Conservation (phyloP, 2,797 vertebrate genomes). For the Sphenopsis melanotis region DNA sequence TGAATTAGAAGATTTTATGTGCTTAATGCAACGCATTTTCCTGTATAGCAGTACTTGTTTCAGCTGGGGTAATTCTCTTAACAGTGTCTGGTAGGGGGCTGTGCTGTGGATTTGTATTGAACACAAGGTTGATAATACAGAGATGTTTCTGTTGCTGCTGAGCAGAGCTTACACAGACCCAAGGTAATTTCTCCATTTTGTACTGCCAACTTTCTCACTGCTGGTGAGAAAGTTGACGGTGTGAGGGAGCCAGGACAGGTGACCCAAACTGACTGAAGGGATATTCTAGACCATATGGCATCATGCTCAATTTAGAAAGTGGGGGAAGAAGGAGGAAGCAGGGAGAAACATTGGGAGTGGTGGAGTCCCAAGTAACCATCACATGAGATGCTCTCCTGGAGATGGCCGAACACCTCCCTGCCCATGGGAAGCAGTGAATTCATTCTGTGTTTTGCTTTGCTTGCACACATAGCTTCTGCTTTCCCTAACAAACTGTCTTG, state of each 20-base stretch:
- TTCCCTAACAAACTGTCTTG: not conserved
- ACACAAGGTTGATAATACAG: accelerated
- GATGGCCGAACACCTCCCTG: not conserved
- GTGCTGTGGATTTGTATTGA: not conserved
- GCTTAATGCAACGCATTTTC: not conserved
- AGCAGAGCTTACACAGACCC: not conserved
- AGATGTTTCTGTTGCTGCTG: not conserved
- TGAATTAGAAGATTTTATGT: not conserved
- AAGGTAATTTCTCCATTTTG: not conserved
- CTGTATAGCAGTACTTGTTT: not conserved
- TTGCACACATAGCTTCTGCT: not conserved
- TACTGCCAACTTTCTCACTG: accelerated
- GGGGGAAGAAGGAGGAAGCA: not conserved
- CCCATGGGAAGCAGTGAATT: not conserved
- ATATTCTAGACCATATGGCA: not conserved
- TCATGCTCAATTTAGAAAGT: not conserved
- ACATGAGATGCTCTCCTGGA: not conserved
- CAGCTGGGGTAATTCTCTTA: not conserved
- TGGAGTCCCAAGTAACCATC: no score
- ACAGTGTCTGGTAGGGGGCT: not conserved
- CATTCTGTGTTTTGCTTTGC: not conserved
- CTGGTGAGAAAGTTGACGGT: accelerated
- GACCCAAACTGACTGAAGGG: not conserved
- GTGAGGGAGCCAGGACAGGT: not conserved
- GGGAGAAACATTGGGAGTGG: no score